A percentile compares a stretch with the other conserved stretches of the same genome.
Evolutionary conservation across 2,888 invertebrate genomes (phyloP).

Genomic region (Chrysotoxum bicinctum): DNA sequence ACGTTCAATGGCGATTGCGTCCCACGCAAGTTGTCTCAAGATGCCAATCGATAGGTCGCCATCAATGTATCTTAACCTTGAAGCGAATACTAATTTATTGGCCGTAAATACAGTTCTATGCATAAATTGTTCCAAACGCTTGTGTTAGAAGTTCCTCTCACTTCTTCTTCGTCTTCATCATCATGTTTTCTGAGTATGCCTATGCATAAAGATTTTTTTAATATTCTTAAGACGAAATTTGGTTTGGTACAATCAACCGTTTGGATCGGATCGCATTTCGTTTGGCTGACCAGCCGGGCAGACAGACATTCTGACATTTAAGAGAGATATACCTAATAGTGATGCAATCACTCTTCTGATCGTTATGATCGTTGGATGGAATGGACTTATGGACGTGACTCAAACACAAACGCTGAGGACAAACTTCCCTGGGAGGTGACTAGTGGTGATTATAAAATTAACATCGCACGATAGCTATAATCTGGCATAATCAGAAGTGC

Average conservation of each 20-base stretch:
- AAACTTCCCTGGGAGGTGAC: constrained; percentile 47
- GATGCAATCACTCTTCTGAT: constrained; percentile 66
- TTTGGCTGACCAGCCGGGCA: constrained; percentile 24
- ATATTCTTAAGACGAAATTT: constrained; percentile 17
- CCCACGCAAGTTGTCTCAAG: constrained; percentile 63
- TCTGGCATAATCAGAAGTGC: constrained; percentile 68
- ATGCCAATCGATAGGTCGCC: constrained; percentile 70
- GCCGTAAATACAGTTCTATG: constrained; percentile 65
- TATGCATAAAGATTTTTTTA: not conserved
- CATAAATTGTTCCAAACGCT: constrained; percentile 65
- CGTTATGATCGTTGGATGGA: constrained; percentile 33
- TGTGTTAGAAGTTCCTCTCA: not conserved
- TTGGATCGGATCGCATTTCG: constrained; percentile 69
- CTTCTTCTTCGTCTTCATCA: not conserved
- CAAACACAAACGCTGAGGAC: constrained; percentile 3
- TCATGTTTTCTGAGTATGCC: not conserved
- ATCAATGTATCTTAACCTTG: constrained; percentile 67
- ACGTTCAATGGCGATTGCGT: constrained; percentile 27
- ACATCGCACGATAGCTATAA: constrained; percentile 67
- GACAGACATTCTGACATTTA: constrained; percentile 67
- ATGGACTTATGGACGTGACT: constrained; percentile 51
- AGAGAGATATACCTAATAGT: constrained; percentile 46
- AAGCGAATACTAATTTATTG: constrained; percentile 70
- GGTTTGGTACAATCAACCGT: constrained; percentile 46
- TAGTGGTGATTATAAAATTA: constrained; percentile 68